Conservation (phyloP, 2,797 vertebrate genomes). For the Pseudochirops corinnae region DNA sequence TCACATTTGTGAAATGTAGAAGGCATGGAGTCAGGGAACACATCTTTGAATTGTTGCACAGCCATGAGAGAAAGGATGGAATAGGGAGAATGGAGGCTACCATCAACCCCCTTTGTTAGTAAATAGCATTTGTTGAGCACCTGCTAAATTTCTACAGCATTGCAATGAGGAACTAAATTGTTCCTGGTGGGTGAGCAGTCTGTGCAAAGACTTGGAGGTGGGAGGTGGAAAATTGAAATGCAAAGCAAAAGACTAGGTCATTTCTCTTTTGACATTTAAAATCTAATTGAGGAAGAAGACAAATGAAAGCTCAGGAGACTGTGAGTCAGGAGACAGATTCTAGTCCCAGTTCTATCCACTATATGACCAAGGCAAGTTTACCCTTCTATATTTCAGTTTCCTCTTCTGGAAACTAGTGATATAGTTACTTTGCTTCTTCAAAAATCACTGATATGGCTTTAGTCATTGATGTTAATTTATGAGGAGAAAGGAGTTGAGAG, state of each 20-base stretch:
- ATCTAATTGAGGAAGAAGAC: neutral
- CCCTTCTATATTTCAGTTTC: neutral
- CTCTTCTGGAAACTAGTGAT: neutral
- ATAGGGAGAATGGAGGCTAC: neutral
- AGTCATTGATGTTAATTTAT: neutral
- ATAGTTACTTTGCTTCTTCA: neutral
- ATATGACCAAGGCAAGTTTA: neutral
- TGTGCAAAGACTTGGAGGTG: neutral
- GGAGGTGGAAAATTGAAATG: neutral
- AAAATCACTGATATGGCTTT: neutral
- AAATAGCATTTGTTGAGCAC: neutral
- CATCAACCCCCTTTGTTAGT: neutral
- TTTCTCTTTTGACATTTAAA: neutral
- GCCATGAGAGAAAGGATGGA: neutral
- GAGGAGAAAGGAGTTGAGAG: neutral
- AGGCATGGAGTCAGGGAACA: neutral
- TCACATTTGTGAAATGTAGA: neutral
- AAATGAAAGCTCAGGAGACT: neutral
- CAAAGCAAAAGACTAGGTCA: neutral
- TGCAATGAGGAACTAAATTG: neutral
- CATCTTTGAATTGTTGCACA: neutral
- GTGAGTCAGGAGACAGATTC: neutral
- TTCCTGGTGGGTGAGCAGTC: neutral
- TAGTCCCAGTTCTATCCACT: neutral
- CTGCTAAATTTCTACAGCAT: neutral